These are phyloP conservation scores for Enteromius fasciolatus DNA, from an alignment of 2,797 vertebrate species.

Conservation along the genomic window DNA sequence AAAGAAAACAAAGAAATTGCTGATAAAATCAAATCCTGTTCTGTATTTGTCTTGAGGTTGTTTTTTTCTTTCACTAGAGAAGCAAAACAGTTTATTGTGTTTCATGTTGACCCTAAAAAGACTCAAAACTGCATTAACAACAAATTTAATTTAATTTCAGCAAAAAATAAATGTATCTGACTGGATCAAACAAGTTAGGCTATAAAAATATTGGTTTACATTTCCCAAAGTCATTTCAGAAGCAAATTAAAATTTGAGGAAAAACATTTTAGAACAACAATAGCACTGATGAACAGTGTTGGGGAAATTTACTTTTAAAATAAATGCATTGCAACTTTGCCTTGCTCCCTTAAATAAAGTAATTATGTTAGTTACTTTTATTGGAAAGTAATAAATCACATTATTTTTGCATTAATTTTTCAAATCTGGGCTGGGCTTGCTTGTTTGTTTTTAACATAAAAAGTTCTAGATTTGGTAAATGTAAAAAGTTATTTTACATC, in stretches of 20 bases:
- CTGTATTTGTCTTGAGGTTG: not conserved
- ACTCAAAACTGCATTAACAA: not conserved
- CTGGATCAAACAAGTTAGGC: not conserved
- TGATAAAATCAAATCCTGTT: not conserved
- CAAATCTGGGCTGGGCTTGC: too few species aligned
- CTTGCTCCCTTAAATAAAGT: too few species aligned
- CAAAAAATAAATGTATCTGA: not conserved
- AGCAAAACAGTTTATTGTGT: not conserved
- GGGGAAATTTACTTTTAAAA: too few species aligned
- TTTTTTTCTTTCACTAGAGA: not conserved
- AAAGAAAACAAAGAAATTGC: not conserved
- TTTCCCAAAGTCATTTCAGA: not conserved
- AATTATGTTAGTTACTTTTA: too few species aligned
- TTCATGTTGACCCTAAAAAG: not conserved
- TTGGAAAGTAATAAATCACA: too few species aligned
- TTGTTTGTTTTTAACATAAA: too few species aligned
- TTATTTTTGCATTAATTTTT: too few species aligned
- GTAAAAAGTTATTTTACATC: too few species aligned
- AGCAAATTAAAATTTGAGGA: not conserved
- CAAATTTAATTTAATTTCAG: not conserved
- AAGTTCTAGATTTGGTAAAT: too few species aligned
- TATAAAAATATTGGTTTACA: not conserved
- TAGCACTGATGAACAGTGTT: not conserved
- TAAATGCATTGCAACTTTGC: too few species aligned
- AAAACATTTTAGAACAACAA: not conserved